Base-by-base conservation (phyloP, 1,140 invertebrate species). In the Scylla paramamosain region DNA sequence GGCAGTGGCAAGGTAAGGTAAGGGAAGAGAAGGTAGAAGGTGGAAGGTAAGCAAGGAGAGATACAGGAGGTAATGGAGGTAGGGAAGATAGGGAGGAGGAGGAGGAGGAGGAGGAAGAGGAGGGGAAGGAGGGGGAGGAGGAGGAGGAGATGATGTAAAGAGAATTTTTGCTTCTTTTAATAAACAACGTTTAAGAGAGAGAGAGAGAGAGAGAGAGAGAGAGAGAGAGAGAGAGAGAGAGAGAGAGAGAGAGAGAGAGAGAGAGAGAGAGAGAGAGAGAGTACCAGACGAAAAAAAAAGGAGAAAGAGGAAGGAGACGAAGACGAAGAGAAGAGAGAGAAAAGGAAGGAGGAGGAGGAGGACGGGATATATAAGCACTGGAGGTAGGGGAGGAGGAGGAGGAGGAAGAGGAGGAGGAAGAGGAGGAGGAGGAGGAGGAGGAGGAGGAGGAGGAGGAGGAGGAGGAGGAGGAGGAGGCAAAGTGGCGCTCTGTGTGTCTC, bases 381-480 rank as follows among this genome's bases (percentile, higher is more conserved):
- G 32, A 32, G 31, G 7, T 7, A 12, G 86, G 29, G 48, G 48
- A 52, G 29, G 86, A 32, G 29, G 86, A 84, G 7, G 4, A 45
- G 39, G 3, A 28, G 16, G 25, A 7, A 31, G 48, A 89, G 32
- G 87, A 46, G 39, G 0, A n/a, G 25, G 48, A 89, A 28, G 48
- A 52, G 45, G 39, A 10, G 45, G 25, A 48, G 45, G 14, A 28
- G 45, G 12, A 28, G 45, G 29, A 28, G 45, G 10, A 12, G 32
- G 39, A 82, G n/a, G 91, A 92, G 82, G 46, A 28, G 45, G 45
- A 48, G 45, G 39, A 28, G 88, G 28, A 28, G 45, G 29, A 28
- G 45, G 10, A 12, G 32, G 39, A 82, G n/a, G 91, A 83, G 82
- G 82, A 82, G 91, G 52, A 92, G 29, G 91, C 45, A 83, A 83